These are phyloP conservation scores for Diabrotica balteata DNA, from an alignment of 2,888 invertebrate species.

Conservation along the genomic window DNA sequence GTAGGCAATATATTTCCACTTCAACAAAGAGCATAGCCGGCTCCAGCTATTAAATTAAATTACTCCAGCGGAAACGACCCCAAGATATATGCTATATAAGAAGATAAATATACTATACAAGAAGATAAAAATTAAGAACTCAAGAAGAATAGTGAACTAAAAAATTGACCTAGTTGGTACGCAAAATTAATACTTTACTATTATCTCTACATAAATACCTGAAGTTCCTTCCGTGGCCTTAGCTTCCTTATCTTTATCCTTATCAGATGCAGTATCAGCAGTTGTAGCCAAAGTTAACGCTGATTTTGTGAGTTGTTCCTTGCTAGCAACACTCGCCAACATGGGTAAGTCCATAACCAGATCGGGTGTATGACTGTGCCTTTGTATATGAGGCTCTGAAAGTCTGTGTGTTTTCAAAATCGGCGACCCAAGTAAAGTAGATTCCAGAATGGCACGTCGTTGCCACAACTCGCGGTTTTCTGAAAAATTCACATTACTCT, in stretches of 20 bases:
- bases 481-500: slow-evolving; percentile 60
- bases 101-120: no score
- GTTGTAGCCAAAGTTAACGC: slow-evolving; percentile 40
- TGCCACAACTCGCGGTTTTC: slow-evolving; percentile 70
- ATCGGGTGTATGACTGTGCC: slow-evolving; percentile 75
- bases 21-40: no score
- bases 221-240: slow-evolving; percentile 36
- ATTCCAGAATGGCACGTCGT: slow-evolving; percentile 66
- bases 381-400: slow-evolving; percentile 55
- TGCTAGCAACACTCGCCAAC: slow-evolving; percentile 59
- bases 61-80: no score
- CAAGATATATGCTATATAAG: no score
- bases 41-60: no score
- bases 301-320: slow-evolving; percentile 56
- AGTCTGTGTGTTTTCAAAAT: slow-evolving; percentile 56
- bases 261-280: slow-evolving; percentile 53
- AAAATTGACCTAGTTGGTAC: neutral
- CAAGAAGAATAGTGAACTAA: neutral
- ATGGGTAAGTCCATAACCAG: slow-evolving; percentile 82
- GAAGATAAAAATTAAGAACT: no score
- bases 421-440: slow-evolving; percentile 48
- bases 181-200: neutral
- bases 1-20: no score
- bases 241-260: slow-evolving; percentile 49
- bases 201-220: slow-evolving; percentile 5